Conservation (phyloP, 2,113 vertebrate species). For the Polypterus bichir region DNA sequence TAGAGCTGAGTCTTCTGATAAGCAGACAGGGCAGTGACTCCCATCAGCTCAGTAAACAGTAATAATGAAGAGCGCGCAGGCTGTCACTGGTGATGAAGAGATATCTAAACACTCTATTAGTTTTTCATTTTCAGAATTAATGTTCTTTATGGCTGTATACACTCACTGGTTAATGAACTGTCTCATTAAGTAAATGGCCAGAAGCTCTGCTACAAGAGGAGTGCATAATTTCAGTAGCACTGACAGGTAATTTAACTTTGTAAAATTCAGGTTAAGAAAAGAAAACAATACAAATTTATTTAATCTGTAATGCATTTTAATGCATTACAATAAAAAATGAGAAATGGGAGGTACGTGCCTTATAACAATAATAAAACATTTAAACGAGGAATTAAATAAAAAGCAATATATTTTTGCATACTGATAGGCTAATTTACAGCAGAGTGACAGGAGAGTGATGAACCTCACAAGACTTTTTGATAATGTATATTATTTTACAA, state of each 20-base stretch:
- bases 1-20: conserved; percentile 6
- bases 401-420: too few species aligned
- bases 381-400: too few species aligned
- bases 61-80: conserved; percentile 29
- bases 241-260: not conserved
- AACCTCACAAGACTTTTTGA: too few species aligned
- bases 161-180: conserved; percentile 51
- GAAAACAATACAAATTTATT: too few species aligned
- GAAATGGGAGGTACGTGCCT: too few species aligned
- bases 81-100: conserved; percentile 45
- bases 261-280: not conserved
- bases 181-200: conserved; percentile 38
- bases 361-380: too few species aligned
- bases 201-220: not conserved
- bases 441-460: too few species aligned
- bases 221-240: not conserved
- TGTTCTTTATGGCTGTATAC: conserved; percentile 37
- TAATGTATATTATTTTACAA: too few species aligned
- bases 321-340: too few species aligned
- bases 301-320: too few species aligned
- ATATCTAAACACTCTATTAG: conserved; percentile 49
- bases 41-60: conserved; percentile 40
- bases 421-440: too few species aligned
- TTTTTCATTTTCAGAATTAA: conserved; percentile 60
- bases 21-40: conserved; percentile 10